phyloP scores from a whole-genome alignment of 2,888 invertebrate genomes.

The Aelia acuminata region DNA sequence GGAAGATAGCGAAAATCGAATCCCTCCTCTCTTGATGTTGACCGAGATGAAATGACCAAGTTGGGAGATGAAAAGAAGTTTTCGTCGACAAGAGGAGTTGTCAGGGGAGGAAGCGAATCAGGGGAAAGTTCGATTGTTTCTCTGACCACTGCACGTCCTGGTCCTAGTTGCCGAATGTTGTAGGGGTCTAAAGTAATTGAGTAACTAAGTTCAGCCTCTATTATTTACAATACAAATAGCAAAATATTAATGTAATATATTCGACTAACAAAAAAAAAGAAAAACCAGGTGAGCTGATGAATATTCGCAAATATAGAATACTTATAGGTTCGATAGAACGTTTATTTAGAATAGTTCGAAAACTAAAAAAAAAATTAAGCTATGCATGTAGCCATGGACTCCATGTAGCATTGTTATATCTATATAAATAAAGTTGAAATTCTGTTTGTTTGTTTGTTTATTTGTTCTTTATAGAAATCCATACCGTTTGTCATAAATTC shows the following conservation, averaged over 20 bases:
- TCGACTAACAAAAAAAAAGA: too few relatives aligned
- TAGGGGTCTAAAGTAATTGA: not conserved
- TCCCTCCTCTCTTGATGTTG: not conserved
- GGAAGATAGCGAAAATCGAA: not conserved
- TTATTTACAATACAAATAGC: not conserved
- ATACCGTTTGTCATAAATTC: too few relatives aligned
- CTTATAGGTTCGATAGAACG: too few relatives aligned
- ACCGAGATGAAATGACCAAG: conserved; percentile 3
- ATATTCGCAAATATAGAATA: too few relatives aligned
- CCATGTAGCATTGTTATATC: too few relatives aligned
- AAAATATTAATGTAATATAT: not conserved
- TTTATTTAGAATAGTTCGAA: too few relatives aligned
- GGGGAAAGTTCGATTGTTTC: not conserved
- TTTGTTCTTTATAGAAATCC: too few relatives aligned
- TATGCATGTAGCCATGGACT: too few relatives aligned
- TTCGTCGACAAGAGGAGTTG: not conserved
- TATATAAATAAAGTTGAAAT: too few relatives aligned
- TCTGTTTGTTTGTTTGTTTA: too few relatives aligned
- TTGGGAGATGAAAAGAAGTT: conserved; percentile 6
- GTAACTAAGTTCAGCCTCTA: not conserved
- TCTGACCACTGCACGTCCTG: not conserved
- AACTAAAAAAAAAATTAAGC: too few relatives aligned
- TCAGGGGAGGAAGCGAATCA: not conserved
- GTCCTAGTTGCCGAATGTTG: not conserved
- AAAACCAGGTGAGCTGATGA: too few relatives aligned